Conservation (phyloP, 1,140 invertebrate genomes). For the Drosophila sucinea region DNA sequence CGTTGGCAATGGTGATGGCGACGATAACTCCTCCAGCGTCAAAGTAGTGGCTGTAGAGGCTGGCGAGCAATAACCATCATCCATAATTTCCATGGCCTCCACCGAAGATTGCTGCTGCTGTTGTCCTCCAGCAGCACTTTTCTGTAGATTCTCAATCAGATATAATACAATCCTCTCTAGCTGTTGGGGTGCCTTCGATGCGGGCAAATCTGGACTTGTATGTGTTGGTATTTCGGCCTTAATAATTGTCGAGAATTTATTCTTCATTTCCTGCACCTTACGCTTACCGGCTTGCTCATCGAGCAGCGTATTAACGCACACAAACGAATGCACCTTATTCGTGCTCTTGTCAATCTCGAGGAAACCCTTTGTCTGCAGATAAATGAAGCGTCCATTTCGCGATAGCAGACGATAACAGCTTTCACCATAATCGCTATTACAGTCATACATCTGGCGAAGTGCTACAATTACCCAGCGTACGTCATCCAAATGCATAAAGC, state of each 20-base stretch:
- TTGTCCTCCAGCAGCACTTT: conserved; percentile 65
- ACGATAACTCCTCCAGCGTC: conserved; percentile 53
- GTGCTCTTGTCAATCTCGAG: conserved; percentile 89
- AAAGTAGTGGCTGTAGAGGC: conserved; percentile 45
- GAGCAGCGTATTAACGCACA: conserved; percentile 92
- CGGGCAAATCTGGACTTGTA: conserved; percentile 83
- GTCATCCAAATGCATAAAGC: conserved; percentile 93
- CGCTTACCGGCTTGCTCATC: conserved; percentile 87
- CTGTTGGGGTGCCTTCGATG: conserved; percentile 86
- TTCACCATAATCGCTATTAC: conserved; percentile 88
- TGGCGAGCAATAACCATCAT: conserved; percentile 64
- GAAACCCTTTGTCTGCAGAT: conserved; percentile 90
- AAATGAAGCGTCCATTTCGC: conserved; percentile 91
- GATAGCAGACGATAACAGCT: conserved; percentile 92
- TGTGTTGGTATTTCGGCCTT: conserved; percentile 81
- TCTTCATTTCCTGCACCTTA: conserved; percentile 89
- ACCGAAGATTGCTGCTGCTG: conserved; percentile 21
- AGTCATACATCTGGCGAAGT: conserved; percentile 92
- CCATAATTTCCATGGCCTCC: conserved; percentile 47
- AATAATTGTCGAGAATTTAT: conserved; percentile 87
- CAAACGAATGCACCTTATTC: conserved; percentile 90
- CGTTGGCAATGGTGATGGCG: conserved; percentile 59
- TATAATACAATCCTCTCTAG: conserved; percentile 87
- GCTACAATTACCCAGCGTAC: conserved; percentile 92
- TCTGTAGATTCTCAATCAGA: conserved; percentile 86